phyloP scores from a whole-genome alignment of 2,797 vertebrate genomes.

The Carcharodon carcharias region DNA sequence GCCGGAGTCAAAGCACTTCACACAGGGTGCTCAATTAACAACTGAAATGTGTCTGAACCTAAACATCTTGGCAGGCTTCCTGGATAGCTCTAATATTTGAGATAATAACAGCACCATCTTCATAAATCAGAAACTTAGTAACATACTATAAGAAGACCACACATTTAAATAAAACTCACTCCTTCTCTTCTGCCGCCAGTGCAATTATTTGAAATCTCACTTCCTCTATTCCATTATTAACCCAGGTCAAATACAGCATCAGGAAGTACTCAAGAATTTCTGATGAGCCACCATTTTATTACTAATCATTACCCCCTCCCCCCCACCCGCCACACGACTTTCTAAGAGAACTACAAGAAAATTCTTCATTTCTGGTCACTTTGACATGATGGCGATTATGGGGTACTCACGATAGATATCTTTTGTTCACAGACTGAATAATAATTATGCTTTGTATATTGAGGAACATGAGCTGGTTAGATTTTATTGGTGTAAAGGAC shows the following conservation, averaged over 20 bases:
- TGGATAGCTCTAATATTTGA: constrained; percentile 43
- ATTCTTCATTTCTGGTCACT: not conserved
- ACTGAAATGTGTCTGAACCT: constrained; percentile 40
- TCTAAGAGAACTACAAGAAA: not conserved
- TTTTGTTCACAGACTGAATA: not conserved
- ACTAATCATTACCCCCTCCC: not conserved
- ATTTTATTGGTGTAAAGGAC: not conserved
- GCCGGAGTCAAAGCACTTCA: constrained; percentile 47
- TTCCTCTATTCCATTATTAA: constrained; percentile 27
- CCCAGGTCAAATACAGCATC: constrained; percentile 15
- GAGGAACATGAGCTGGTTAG: not conserved
- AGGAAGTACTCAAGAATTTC: not conserved
- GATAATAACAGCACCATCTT: constrained; percentile 48
- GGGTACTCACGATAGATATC: not conserved
- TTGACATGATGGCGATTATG: not conserved
- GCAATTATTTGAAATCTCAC: not conserved
- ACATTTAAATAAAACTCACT: constrained; percentile 23
- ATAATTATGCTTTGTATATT: not conserved
- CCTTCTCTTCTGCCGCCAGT: not conserved
- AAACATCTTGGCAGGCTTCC: constrained; percentile 52
- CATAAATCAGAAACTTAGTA: constrained; percentile 41
- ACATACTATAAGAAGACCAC: constrained; percentile 19
- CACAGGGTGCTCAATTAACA: constrained; percentile 56
- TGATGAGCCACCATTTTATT: not conserved
- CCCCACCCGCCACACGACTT: too few species aligned